phyloP scores from a whole-genome alignment of 2,113 vertebrate species.

The Platysteira castanea region DNA sequence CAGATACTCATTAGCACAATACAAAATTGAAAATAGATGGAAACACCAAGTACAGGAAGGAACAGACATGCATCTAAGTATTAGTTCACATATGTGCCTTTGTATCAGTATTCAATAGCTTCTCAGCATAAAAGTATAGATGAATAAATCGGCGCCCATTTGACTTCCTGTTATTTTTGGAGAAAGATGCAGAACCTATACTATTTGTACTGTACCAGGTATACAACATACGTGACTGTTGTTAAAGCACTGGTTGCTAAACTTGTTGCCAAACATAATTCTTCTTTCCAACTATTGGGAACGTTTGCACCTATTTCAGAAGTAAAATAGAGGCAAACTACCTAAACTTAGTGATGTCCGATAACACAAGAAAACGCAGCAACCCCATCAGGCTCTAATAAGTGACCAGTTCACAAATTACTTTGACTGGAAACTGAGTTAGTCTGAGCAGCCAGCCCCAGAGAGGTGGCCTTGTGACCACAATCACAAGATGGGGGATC shows the following conservation, averaged over 20 bases:
- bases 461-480: background rate
- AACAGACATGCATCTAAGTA: background rate
- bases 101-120: background rate
- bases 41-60: background rate
- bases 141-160: background rate
- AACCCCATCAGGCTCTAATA: background rate
- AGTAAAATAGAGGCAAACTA: background rate
- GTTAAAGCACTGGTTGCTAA: background rate
- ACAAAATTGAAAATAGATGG: background rate
- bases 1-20: background rate
- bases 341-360: background rate
- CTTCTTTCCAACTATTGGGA: background rate
- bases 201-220: background rate
- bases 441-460: background rate
- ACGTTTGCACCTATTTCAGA: background rate
- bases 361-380: background rate
- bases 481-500: background rate
- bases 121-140: background rate
- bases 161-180: background rate
- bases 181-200: background rate
- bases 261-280: background rate
- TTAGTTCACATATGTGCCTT: background rate
- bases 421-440: background rate
- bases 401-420: background rate
- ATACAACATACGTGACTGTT: too few species aligned